phyloP scores from a whole-genome alignment of 1,140 invertebrate species.

The Coenobita brevimanus region DNA sequence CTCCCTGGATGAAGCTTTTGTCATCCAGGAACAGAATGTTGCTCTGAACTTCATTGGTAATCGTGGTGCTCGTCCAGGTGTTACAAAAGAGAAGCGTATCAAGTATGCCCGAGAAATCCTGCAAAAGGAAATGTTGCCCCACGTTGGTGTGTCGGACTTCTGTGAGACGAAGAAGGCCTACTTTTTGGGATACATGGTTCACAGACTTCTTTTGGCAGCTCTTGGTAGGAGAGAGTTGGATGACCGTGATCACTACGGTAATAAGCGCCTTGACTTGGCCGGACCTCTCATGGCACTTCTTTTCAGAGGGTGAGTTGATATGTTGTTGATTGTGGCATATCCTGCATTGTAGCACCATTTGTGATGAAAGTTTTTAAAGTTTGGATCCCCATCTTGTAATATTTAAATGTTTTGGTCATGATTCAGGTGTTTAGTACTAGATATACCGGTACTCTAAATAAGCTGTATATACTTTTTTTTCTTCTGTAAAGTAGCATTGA shows the following conservation, averaged over 20 bases:
- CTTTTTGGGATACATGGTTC: slow-evolving; percentile 99
- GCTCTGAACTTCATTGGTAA: slow-evolving; percentile 98
- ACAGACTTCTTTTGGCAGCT: slow-evolving; percentile 92
- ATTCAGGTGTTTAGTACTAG: no score
- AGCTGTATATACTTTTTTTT: no score
- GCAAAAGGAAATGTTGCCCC: slow-evolving; percentile 99
- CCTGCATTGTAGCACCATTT: no score
- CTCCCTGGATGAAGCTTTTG: slow-evolving; percentile 98
- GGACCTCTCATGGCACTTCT: slow-evolving; percentile 96
- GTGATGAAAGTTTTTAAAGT: no score
- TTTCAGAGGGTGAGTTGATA: slow-evolving; percentile 83
- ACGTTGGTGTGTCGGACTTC: slow-evolving; percentile 98
- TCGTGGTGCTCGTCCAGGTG: slow-evolving; percentile 95
- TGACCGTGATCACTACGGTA: slow-evolving; percentile 99
- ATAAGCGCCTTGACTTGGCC: slow-evolving; percentile 97
- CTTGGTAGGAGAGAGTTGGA: slow-evolving; percentile 96
- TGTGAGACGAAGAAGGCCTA: slow-evolving; percentile 99
- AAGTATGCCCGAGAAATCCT: slow-evolving; percentile 99
- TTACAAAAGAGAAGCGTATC: slow-evolving; percentile 98
- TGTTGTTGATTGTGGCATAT: no score
- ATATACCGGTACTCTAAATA: no score
- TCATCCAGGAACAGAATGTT: slow-evolving; percentile 99
- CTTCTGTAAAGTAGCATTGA: no score
- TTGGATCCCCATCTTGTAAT: no score
- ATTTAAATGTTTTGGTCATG: no score